phyloP scores from a whole-genome alignment of 2,888 invertebrate genomes.

The Pomacea canaliculata region DNA sequence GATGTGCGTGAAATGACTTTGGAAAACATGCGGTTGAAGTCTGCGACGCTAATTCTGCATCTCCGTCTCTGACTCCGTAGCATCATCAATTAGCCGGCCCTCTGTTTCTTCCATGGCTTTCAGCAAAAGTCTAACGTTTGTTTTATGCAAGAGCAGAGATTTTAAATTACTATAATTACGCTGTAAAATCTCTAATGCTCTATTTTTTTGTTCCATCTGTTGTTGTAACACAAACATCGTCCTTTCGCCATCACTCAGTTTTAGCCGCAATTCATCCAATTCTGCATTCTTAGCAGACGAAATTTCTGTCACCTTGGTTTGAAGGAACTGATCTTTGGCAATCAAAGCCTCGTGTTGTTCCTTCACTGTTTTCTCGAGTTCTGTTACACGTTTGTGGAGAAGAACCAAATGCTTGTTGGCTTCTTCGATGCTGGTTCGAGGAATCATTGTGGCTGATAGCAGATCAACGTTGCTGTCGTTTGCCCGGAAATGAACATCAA shows the following conservation, averaged over 20 bases:
- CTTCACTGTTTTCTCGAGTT: slow-evolving; percentile 58
- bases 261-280: slow-evolving; percentile 31
- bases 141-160: slow-evolving; percentile 33
- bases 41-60: no score
- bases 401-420: slow-evolving; percentile 67
- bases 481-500: no score
- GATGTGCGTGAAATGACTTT: no score
- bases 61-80: no score
- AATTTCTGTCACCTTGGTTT: slow-evolving; percentile 33
- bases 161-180: slow-evolving; percentile 29
- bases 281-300: slow-evolving; percentile 35
- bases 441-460: slow-evolving; percentile 40
- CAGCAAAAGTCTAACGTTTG: slow-evolving; percentile 33
- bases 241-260: slow-evolving; percentile 41
- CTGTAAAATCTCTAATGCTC: slow-evolving; percentile 34
- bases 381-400: slow-evolving; percentile 59
- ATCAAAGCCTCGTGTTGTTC: slow-evolving; percentile 51
- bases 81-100: slow-evolving; percentile 24
- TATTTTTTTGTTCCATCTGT: slow-evolving; percentile 43
- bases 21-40: neutral
- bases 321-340: slow-evolving; percentile 45
- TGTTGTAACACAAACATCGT: slow-evolving; percentile 43
- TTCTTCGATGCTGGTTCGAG: slow-evolving; percentile 64
- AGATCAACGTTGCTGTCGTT: neutral
- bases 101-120: slow-evolving; percentile 37